phyloP scores from a whole-genome alignment of 2,888 invertebrate species.

The Lasius platythorax region DNA sequence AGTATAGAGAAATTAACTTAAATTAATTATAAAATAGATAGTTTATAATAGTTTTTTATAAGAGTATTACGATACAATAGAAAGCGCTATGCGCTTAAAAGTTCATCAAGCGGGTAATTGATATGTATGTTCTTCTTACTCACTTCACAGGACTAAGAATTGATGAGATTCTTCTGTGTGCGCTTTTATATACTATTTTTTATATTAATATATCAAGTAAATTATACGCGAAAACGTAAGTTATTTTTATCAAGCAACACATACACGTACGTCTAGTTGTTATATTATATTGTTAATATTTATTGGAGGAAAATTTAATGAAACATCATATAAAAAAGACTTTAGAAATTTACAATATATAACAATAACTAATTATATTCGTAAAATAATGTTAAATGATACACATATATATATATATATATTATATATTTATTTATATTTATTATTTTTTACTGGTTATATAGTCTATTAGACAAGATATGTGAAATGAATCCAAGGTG shows the following conservation, averaged over 20 bases:
- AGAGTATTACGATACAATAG: slow-evolving; percentile 37
- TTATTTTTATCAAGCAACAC: neutral
- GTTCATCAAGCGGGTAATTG: slow-evolving; percentile 78
- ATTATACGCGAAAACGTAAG: neutral
- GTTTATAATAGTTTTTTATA: slow-evolving; percentile 22
- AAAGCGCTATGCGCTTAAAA: slow-evolving; percentile 69
- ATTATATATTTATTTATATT: slow-evolving; percentile 46
- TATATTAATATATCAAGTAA: slow-evolving; percentile 38
- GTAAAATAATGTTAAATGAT: neutral
- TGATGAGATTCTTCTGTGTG: neutral
- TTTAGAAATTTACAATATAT: neutral
- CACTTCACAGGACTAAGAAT: slow-evolving; percentile 2
- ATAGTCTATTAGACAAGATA: neutral
- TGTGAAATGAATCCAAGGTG: slow-evolving; percentile 4
- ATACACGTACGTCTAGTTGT: neutral
- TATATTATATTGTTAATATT: neutral
- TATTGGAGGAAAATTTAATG: slow-evolving; percentile 2
- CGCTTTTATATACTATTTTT: slow-evolving; percentile 1
- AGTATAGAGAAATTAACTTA: slow-evolving; percentile 17
- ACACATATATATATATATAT: neutral
- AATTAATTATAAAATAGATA: slow-evolving; percentile 30
- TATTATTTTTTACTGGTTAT: slow-evolving; percentile 28
- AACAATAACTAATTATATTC: neutral
- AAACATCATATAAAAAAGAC: neutral
- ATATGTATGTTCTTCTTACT: slow-evolving; percentile 34